phyloP scores from a whole-genome alignment of 2,113 vertebrate genomes.

The Azemiops feae region DNA sequence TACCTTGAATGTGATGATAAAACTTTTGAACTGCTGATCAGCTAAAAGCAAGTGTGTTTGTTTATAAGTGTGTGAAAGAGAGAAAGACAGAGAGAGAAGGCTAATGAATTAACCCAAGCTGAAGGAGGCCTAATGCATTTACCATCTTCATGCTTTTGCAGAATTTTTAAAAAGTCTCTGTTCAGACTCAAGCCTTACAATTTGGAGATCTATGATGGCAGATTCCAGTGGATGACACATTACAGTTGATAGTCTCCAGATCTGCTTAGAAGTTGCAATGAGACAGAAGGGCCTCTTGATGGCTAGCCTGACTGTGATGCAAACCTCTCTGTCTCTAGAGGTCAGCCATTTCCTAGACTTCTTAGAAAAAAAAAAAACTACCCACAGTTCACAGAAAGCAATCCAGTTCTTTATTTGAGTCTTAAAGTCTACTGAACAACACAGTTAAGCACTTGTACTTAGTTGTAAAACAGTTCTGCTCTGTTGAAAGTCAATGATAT shows the following conservation, averaged over 20 bases:
- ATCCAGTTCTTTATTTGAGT: background rate
- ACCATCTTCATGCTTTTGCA: background rate
- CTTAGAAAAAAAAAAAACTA: background rate
- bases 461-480: background rate
- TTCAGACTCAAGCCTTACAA: background rate
- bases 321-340: background rate
- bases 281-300: background rate
- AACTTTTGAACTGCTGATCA: background rate
- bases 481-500: background rate
- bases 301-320: background rate
- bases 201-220: background rate
- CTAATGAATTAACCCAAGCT: background rate
- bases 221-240: constrained; percentile 8
- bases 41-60: background rate
- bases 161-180: background rate
- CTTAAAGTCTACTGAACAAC: background rate
- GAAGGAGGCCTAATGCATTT: background rate
- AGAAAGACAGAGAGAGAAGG: background rate
- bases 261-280: constrained; percentile 11
- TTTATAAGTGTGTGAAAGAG: background rate
- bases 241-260: background rate
- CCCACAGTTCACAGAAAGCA: background rate
- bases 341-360: background rate
- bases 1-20: background rate
- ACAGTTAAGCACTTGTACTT: background rate